A percentile compares a stretch with the other conserved stretches of the same genome.
These are phyloP conservation scores for Alosa sapidissima DNA, from an alignment of 2,797 vertebrate species.

Conservation along the genomic window DNA sequence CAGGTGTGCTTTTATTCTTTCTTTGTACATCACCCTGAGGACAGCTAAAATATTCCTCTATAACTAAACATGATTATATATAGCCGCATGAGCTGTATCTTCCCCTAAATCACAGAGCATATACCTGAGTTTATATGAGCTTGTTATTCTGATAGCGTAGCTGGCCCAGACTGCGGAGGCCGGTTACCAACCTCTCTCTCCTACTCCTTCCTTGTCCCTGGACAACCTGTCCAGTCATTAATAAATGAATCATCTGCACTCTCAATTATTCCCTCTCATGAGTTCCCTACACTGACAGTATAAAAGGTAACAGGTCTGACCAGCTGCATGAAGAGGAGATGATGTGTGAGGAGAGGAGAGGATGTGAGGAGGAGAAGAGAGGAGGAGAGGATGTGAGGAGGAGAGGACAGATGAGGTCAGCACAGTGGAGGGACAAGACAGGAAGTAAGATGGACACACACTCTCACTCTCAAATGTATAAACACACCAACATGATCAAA, in stretches of 20 bases:
- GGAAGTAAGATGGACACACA: background rate
- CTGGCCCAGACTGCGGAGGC: background rate
- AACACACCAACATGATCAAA: background rate
- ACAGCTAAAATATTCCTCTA: background rate
- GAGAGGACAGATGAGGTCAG: background rate
- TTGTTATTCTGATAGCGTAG: background rate
- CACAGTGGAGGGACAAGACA: too few species aligned
- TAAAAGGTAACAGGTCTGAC: conserved; percentile 41
- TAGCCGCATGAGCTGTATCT: background rate
- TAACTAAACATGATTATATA: too few species aligned
- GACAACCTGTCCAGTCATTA: conserved; percentile 54
- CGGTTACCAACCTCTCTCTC: background rate
- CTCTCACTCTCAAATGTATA: background rate
- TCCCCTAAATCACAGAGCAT: background rate
- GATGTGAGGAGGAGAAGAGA: background rate
- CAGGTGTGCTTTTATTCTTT: background rate
- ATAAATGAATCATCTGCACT: conserved; percentile 67
- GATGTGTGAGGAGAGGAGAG: background rate
- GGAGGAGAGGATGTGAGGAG: background rate
- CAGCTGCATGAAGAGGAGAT: conserved; percentile 32
- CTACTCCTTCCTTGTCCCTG: background rate
- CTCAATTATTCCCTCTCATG: conserved; percentile 65
- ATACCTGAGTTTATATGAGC: background rate
- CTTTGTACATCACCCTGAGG: background rate
- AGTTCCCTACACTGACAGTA: conserved; percentile 28